Conservation (phyloP, 2,797 vertebrate genomes). For the Amblyopsis hoosieri region DNA sequence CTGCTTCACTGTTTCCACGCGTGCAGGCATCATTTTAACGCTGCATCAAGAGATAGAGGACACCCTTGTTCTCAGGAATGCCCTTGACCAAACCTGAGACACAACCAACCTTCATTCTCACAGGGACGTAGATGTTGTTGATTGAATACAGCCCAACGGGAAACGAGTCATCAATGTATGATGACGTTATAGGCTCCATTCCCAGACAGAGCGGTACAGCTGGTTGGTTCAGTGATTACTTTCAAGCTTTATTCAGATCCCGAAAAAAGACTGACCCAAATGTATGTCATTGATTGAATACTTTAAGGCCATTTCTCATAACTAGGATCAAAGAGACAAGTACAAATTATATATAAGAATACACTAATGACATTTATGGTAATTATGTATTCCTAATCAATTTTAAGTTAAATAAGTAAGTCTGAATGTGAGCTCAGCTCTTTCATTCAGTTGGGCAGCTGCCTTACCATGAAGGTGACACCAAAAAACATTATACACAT, state of each 20-base stretch:
- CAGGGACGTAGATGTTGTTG: conserved; percentile 45
- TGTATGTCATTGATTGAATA: conserved; percentile 34
- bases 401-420: too few relatives aligned
- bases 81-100: conserved; percentile 51
- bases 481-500: too few relatives aligned
- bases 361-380: too few relatives aligned
- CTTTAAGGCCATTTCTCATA: conserved; percentile 26
- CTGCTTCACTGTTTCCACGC: conserved; percentile 2
- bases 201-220: conserved; percentile 44
- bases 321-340: conserved; percentile 32
- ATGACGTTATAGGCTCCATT: conserved; percentile 38
- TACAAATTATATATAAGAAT: too few relatives aligned
- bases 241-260: conserved; percentile 47
- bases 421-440: too few relatives aligned
- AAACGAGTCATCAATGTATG: conserved; percentile 37
- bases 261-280: conserved; percentile 36
- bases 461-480: too few relatives aligned
- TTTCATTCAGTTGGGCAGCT: too few relatives aligned
- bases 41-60: conserved; percentile 24
- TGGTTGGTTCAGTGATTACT: conserved; percentile 49
- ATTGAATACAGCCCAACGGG: conserved; percentile 39
- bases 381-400: too few relatives aligned
- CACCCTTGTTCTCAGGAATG: conserved; percentile 45
- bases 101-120: conserved; percentile 40
- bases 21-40: conserved; percentile 18